phyloP scores from a whole-genome alignment of 2,113 vertebrate genomes.

The Laterallus jamaicensis region DNA sequence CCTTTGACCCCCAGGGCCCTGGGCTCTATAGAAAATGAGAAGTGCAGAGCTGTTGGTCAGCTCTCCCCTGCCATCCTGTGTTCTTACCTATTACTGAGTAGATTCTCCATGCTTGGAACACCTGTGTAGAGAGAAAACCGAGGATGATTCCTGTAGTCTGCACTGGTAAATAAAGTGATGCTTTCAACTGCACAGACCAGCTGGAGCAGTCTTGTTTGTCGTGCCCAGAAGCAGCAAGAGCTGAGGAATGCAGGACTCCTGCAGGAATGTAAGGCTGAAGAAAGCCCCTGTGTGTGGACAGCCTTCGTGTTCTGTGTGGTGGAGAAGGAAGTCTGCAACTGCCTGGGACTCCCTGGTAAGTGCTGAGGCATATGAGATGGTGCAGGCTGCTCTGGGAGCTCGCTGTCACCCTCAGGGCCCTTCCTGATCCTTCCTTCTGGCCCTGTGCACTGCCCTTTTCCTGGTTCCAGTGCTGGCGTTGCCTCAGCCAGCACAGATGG shows the following conservation, averaged over 20 bases:
- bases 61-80: neutral
- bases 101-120: neutral
- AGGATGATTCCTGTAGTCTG: neutral
- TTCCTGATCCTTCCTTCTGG: neutral
- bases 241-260: neutral
- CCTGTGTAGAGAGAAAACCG: neutral
- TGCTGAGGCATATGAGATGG: neutral
- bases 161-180: neutral
- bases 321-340: neutral
- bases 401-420: too few relatives aligned
- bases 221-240: neutral
- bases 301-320: accelerated
- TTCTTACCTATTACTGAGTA: neutral
- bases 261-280: neutral
- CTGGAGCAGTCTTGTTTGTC: neutral
- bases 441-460: neutral
- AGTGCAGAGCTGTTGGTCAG: neutral
- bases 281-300: neutral
- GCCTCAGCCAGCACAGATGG: neutral
- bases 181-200: neutral
- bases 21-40: neutral
- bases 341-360: neutral
- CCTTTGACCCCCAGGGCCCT: neutral
- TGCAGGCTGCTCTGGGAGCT: neutral
- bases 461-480: neutral